Conservation (phyloP, 2,888 invertebrate species). For the Polyommatus icarus region DNA sequence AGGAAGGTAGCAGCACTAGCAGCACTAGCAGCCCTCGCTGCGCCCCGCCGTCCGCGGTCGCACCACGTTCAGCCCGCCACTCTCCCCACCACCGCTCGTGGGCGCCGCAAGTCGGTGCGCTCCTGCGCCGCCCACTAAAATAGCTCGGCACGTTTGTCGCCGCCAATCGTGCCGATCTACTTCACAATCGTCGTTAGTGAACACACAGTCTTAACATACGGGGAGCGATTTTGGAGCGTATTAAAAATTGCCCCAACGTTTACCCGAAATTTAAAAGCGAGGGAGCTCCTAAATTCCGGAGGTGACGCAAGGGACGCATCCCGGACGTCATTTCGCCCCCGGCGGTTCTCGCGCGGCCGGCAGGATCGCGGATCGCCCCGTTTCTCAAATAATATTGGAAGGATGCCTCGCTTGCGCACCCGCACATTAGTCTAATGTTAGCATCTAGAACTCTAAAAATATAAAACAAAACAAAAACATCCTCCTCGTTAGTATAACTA, state of each 20-base stretch:
- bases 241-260: conserved; percentile 14
- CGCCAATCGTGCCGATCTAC: conserved; percentile 16
- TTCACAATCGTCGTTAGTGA: conserved; percentile 30
- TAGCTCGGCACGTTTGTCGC: conserved; percentile 14
- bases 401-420: conserved; percentile 8
- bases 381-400: not conserved
- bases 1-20: too few relatives aligned
- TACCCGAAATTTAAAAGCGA: conserved; percentile 24
- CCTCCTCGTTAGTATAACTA: conserved; percentile 52
- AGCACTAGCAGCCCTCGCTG: not conserved
- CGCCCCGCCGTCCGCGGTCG: not conserved
- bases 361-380: not conserved
- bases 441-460: conserved; percentile 46
- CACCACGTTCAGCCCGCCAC: not conserved
- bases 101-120: conserved; percentile 1
- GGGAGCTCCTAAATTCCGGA: conserved; percentile 7
- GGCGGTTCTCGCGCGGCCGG: not conserved
- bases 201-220: conserved; percentile 29
- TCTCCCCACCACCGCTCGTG: not conserved
- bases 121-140: conserved; percentile 21
- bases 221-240: conserved; percentile 26
- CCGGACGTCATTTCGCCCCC: not conserved
- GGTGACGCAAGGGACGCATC: conserved; percentile 18
- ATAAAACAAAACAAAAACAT: conserved; percentile 51
- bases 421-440: conserved; percentile 51